Evolutionary conservation across 2,888 invertebrate species (phyloP), one percentile per base, ranked within the genome.

Genomic region (Nematopogon swammerdamellus): DNA sequence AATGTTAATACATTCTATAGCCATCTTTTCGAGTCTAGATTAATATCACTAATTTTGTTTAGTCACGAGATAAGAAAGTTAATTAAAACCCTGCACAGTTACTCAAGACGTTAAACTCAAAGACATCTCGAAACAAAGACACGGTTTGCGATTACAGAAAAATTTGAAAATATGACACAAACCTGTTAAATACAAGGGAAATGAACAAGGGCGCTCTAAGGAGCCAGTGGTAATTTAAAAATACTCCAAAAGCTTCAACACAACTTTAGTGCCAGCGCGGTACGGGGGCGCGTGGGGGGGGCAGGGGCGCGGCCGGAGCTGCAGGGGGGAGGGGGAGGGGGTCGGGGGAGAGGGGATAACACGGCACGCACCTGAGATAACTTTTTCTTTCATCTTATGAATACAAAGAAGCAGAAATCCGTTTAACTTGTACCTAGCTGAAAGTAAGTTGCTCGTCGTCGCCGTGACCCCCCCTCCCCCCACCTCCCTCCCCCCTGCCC

Each of bases 371-470:
- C 70, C 68, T 70, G 72, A 65, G 67, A 69, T 65, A 64, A 66
- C 63, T 68, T 71, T 65, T 64, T 50, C 52, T 60, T 65, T 65
- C 68, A 65, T 64, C 62, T 63, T 58, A 69, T 71, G 74, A 74
- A 75, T 74, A 74, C 68, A 72, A 73, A 75, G 63, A 61, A 61
- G 58, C 53, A 36, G 36, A 36, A 36, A 36, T 36, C 36, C 36
- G 36, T 14, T 36, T 36, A 36, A 36, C 11, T 8, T 36, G 36
- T 14, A 25, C 8, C n/a, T n/a, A n/a, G n/a, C 25, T 25, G 25
- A 25, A 25, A 25, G 25, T 25, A 25, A 25, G 25, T 25, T 25
- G 25, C 25, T 8, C 5, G 5, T 25, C 25, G 25, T 25, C 25
- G 4, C 25, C 5, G 25, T 25, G 25, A 4, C 25, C 5, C 25